These are phyloP conservation scores for Zoroaster sp. DNA, from an alignment of 53 echinoderm and acorn worm species.

Conservation along the genomic window DNA sequence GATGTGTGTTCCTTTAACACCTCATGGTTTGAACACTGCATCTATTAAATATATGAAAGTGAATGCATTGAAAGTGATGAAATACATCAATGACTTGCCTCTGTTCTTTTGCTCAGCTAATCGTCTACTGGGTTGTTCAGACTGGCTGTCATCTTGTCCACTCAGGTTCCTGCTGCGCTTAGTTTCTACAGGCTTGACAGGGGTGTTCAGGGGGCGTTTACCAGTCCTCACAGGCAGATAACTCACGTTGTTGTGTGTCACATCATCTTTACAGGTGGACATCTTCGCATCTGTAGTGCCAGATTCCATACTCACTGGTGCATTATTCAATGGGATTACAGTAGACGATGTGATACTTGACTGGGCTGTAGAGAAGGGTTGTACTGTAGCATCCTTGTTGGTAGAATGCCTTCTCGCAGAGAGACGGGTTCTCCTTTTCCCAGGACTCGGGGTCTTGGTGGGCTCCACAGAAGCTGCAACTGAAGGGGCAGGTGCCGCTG, in stretches of 20 bases:
- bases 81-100: background rate
- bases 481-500: background rate
- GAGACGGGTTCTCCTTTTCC: constrained; percentile 1
- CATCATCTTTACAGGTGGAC: background rate
- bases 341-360: background rate
- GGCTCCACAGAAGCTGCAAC: background rate
- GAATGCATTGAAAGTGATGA: background rate
- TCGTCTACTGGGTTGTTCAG: background rate
- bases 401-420: constrained; percentile 4
- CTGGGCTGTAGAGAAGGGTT: background rate
- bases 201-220: constrained; percentile 39
- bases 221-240: constrained; percentile 33
- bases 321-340: background rate
- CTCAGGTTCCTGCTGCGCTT: constrained; percentile 26
- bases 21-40: background rate
- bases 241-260: background rate
- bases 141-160: background rate
- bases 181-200: constrained; percentile 20
- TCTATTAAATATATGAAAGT: background rate
- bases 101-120: background rate
- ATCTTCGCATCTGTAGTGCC: background rate
- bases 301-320: background rate
- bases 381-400: background rate
- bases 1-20: no score
- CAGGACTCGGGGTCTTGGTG: constrained; percentile 33